Conservation (phyloP, 2,113 vertebrate species). For the Neolamprologus longior region DNA sequence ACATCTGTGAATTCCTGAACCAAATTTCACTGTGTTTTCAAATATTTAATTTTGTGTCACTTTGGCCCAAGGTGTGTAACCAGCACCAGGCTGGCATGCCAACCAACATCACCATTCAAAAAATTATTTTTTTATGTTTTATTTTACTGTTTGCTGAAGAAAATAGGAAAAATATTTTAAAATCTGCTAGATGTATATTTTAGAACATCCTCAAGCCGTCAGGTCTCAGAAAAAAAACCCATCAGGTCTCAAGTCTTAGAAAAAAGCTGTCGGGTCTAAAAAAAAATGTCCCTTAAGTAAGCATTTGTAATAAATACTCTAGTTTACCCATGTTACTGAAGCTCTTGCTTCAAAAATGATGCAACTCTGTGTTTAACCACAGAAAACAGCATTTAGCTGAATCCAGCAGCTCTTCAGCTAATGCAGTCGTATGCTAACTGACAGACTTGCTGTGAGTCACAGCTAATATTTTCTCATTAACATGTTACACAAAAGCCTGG, state of each 20-base stretch:
- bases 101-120: not conserved
- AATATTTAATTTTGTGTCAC: not conserved
- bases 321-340: not conserved
- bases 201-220: not conserved
- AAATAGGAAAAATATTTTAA: not conserved
- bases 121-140: rapidly evolving
- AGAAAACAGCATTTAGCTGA: not conserved
- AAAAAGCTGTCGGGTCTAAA: not conserved
- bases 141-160: not conserved
- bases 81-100: not conserved
- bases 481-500: conserved; percentile 18
- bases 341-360: not conserved
- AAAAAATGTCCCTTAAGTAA: not conserved
- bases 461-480: conserved; percentile 17
- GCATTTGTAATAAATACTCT: not conserved
- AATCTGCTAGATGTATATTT: not conserved
- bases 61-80: not conserved
- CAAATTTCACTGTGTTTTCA: not conserved
- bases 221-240: rapidly evolving
- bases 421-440: not conserved
- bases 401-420: not conserved
- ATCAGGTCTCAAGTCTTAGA: not conserved
- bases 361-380: not conserved
- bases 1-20: not conserved
- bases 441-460: not conserved